Evolutionary conservation across 2,797 vertebrate genomes (phyloP).

Genomic region (Cottoperca gobio): DNA sequence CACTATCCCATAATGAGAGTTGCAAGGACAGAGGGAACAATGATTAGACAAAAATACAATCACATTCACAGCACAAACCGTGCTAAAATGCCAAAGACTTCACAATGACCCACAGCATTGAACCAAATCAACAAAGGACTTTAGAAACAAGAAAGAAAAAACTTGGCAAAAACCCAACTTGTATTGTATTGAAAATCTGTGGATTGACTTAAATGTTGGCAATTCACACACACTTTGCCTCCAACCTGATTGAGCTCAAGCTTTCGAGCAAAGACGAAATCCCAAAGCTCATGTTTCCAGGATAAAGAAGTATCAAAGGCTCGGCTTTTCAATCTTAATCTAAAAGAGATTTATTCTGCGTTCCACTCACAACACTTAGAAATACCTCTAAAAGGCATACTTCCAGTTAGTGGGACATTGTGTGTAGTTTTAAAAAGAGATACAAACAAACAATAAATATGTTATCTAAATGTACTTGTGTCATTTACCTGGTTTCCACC

Average conservation of each 20-base stretch:
- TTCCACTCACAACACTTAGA: neutral
- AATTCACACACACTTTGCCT: neutral
- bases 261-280: neutral
- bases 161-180: constrained; percentile 19
- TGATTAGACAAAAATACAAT: constrained; percentile 14
- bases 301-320: constrained; percentile 15
- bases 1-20: neutral
- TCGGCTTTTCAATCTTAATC: neutral
- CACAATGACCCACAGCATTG: constrained; percentile 3
- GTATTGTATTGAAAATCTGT: constrained; percentile 24
- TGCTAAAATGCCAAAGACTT: constrained; percentile 9
- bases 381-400: neutral
- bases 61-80: constrained; percentile 13
- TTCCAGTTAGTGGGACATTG: neutral
- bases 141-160: neutral
- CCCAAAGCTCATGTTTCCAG: constrained; percentile 13
- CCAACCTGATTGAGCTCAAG: constrained; percentile 12
- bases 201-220: constrained; percentile 25
- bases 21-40: neutral
- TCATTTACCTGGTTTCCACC: constrained; percentile 96
- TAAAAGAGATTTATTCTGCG: neutral
- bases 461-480: neutral
- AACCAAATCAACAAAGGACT: constrained; percentile 23
- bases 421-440: neutral
- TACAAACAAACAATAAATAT: neutral